Base-by-base conservation (phyloP, 2,888 invertebrate species). In the Amphipoea lucens region DNA sequence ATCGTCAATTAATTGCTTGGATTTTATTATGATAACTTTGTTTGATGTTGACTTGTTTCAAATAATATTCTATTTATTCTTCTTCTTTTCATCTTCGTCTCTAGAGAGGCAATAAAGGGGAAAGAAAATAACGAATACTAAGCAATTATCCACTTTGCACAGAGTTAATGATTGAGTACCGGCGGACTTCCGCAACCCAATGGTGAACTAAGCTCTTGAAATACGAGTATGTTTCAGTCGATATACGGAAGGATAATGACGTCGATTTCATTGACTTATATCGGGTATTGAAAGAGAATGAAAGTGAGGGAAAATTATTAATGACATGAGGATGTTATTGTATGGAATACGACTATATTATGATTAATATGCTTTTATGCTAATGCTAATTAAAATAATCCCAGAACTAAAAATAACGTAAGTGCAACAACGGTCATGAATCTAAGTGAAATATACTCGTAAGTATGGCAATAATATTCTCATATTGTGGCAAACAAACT, bases 41-140 rank as follows among this genome's bases (percentile, higher is more conserved):
- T 86, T 87, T 88, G 84, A 87, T 86, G 84, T 84, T n/a, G 81
- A 57, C 3, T 60, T 69, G 67, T 86, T 78, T 48, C 54, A 69
- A 76, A 70, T 79, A 48, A 70, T 74, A 76, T 80, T 76, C 5
- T 29, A 69, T 78, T 74, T 82, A 74, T 78, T 78, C 12, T 82
- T 57, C 20, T 65, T 23, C 36, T 66, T 82, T 83, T 84, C 48
- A 70, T 74, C 82, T 82, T 54, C 45, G 23, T 76, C 29, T 82
- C 9, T 0, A 66, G 70, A 66, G 71, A 66, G 17, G 65, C 36
- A 80, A 80, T 67, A 63, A 63, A 14, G 23, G 51, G 12, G 60
- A 48, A 72, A 54, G 67, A 29, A 54, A 77, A 72, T 85, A 57
- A 77, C 73, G 12, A 42, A 73, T 82, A 73, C 65, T n/a, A n/a